These are phyloP conservation scores for Metallyticus violacea DNA, from an alignment of 2,888 invertebrate species.

Conservation along the genomic window DNA sequence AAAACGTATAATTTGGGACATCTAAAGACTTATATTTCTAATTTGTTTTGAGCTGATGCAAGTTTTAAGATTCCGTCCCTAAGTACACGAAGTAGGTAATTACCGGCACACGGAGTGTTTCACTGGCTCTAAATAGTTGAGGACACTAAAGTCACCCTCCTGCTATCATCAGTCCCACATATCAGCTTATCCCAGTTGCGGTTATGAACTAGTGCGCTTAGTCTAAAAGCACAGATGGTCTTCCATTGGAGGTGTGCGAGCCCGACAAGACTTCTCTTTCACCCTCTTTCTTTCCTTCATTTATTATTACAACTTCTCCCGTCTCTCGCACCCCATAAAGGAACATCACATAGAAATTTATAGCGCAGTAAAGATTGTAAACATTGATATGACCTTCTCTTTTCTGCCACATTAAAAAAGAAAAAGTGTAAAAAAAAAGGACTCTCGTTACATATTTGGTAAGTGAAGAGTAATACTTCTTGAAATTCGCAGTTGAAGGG, in stretches of 20 bases:
- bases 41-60: too few relatives aligned
- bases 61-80: too few relatives aligned
- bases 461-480: not conserved
- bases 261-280: too few relatives aligned
- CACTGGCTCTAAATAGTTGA: too few relatives aligned
- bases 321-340: not conserved
- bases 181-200: not conserved
- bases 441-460: not conserved
- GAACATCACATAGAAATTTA: not conserved
- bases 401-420: not conserved
- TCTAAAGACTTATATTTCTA: too few relatives aligned
- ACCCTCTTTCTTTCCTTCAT: not conserved
- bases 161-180: not conserved
- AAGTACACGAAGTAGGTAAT: too few relatives aligned
- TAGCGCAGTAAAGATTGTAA: conserved; percentile 1
- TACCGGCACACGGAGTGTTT: too few relatives aligned
- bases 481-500: not conserved
- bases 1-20: too few relatives aligned
- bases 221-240: not conserved
- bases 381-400: not conserved
- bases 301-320: not conserved
- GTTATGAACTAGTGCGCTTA: not conserved
- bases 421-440: not conserved
- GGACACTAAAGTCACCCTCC: too few relatives aligned
- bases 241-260: not conserved